phyloP scores from a whole-genome alignment of 2,888 invertebrate species.

The Malacosoma neustria region DNA sequence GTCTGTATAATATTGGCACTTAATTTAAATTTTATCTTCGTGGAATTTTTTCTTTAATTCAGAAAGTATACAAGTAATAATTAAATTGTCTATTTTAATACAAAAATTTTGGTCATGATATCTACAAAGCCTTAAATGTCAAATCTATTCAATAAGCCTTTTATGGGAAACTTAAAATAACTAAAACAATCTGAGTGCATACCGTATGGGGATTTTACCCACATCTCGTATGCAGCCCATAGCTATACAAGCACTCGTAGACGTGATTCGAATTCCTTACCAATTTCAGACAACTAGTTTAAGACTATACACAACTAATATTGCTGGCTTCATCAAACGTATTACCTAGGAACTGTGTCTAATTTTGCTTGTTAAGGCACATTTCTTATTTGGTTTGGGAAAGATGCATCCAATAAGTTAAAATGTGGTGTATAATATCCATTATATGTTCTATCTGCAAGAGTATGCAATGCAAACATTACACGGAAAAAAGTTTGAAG shows the following conservation, averaged over 20 bases:
- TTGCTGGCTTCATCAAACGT: constrained; percentile 19
- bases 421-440: no score
- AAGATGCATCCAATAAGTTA: constrained; percentile 26
- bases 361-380: constrained; percentile 7
- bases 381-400: constrained; percentile 8
- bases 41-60: no score
- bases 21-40: no score
- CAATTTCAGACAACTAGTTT: constrained; percentile 33
- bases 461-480: no score
- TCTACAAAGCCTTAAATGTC: neutral
- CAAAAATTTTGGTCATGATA: no score
- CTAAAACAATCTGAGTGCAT: constrained; percentile 49
- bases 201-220: constrained; percentile 44
- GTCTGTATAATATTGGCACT: no score
- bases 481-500: no score
- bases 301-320: constrained; percentile 23
- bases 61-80: no score
- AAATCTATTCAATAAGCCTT: neutral
- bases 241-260: constrained; percentile 43
- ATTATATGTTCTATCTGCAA: no score
- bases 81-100: no score
- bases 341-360: constrained; percentile 21
- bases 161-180: constrained; percentile 36
- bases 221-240: constrained; percentile 44
- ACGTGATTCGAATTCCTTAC: constrained; percentile 50